A percentile compares a stretch with the other conserved stretches of the same genome.
phyloP scores from a whole-genome alignment of 2,888 invertebrate species.

The Dicycla oo region DNA sequence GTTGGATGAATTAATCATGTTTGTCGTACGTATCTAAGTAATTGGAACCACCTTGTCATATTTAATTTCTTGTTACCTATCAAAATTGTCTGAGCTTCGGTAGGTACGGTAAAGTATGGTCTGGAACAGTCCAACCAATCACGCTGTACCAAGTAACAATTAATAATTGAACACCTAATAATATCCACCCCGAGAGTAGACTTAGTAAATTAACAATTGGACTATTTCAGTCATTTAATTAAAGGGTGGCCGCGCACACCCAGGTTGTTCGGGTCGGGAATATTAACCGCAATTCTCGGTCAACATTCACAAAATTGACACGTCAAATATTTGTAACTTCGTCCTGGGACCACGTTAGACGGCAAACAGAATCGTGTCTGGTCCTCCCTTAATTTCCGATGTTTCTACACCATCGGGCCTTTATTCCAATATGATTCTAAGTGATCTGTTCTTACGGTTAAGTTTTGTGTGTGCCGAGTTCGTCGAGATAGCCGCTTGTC shows the following conservation, averaged over 20 bases:
- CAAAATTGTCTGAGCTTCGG: neutral
- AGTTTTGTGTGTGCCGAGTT: slow-evolving; percentile 69
- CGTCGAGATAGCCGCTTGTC: slow-evolving; percentile 86
- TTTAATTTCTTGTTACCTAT: neutral
- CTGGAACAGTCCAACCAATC: slow-evolving; percentile 27
- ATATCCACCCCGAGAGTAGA: slow-evolving; percentile 71
- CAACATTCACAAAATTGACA: slow-evolving; percentile 91
- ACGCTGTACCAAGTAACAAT: slow-evolving; percentile 51
- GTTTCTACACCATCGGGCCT: slow-evolving; percentile 79
- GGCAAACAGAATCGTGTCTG: slow-evolving; percentile 90
- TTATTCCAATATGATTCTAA: slow-evolving; percentile 75
- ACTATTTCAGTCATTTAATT: slow-evolving; percentile 89
- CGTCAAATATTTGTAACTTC: slow-evolving; percentile 91
- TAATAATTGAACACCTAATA: slow-evolving; percentile 76
- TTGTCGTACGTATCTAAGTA: neutral
- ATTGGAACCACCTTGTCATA: no score
- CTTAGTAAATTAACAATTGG: slow-evolving; percentile 86
- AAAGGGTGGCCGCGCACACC: slow-evolving; percentile 82
- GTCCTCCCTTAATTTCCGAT: slow-evolving; percentile 90
- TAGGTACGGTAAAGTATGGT: neutral
- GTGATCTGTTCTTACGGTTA: slow-evolving; percentile 71
- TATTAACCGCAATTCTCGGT: slow-evolving; percentile 90
- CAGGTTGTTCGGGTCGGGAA: slow-evolving; percentile 87
- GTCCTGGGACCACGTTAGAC: slow-evolving; percentile 90
- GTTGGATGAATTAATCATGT: neutral